Conservation (phyloP, 35 echinoderm and acorn worm genomes). For the Amphiura filiformis region DNA sequence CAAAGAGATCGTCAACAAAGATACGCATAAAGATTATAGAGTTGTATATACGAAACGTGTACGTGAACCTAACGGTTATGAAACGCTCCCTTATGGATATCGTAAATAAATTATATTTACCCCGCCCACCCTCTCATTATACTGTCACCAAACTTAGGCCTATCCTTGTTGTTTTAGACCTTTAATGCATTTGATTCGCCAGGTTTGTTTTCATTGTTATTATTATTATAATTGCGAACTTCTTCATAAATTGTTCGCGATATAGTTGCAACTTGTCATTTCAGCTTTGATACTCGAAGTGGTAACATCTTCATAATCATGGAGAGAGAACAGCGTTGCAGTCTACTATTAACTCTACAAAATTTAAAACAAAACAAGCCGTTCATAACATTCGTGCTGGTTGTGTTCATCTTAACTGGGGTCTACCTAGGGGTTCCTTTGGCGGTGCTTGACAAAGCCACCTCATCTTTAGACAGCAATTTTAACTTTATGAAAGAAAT, state of each 20-base stretch:
- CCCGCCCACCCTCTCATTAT: too few relatives aligned
- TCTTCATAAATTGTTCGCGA: neutral
- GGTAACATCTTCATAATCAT: neutral
- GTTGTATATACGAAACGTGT: constrained; percentile 48
- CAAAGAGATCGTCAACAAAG: constrained; percentile 27
- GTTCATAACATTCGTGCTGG: neutral
- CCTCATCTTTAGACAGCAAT: neutral
- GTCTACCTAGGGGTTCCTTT: neutral
- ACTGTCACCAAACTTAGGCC: neutral
- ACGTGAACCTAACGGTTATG: neutral
- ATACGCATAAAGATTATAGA: constrained; percentile 45
- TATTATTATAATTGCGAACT: too few relatives aligned
- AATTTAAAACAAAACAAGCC: neutral
- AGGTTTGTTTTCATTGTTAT: too few relatives aligned
- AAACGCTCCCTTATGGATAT: constrained; percentile 42
- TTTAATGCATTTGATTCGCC: too few relatives aligned
- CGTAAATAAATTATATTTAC: neutral
- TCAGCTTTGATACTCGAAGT: neutral
- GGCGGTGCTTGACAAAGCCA: neutral
- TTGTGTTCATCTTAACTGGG: neutral
- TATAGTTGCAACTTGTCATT: neutral
- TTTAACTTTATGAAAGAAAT: neutral
- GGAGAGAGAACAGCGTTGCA: neutral
- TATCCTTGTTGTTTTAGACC: too few relatives aligned
- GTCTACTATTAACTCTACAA: neutral